phyloP scores from a whole-genome alignment of 2,888 invertebrate species.

The Brassicogethes aeneus region DNA sequence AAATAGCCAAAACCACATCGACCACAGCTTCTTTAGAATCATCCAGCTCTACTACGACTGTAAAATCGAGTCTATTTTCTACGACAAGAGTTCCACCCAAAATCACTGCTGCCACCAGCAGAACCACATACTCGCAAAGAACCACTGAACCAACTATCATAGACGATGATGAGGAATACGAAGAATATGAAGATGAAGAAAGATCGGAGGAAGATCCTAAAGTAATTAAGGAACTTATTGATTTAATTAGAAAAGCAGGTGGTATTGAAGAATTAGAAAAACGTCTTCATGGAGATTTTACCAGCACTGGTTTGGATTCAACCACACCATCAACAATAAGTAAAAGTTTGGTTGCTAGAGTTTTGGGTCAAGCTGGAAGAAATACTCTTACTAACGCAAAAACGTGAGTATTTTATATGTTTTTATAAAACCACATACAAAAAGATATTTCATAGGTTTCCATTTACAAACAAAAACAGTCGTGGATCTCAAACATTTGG shows the following conservation, averaged over 20 bases:
- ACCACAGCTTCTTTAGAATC: constrained; percentile 42
- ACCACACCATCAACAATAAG: constrained; percentile 61
- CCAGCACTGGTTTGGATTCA: constrained; percentile 38
- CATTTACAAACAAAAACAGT: constrained; percentile 45
- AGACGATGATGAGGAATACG: constrained; percentile 17
- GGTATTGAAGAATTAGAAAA: constrained; percentile 81
- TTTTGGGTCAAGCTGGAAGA: constrained; percentile 44
- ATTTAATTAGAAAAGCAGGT: constrained; percentile 79
- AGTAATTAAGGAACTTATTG: constrained; percentile 75
- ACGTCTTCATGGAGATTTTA: constrained; percentile 43
- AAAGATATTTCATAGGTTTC: background rate
- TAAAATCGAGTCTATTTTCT: constrained; percentile 25
- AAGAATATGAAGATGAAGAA: constrained; percentile 46
- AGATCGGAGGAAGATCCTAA: constrained; percentile 56
- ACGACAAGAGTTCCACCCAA: constrained; percentile 32
- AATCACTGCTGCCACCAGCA: constrained; percentile 38
- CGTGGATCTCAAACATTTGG: constrained; percentile 51
- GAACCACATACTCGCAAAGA: constrained; percentile 30
- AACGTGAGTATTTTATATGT: constrained; percentile 29
- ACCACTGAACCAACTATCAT: constrained; percentile 32
- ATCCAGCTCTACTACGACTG: constrained; percentile 37
- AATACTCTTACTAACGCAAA: constrained; percentile 27
- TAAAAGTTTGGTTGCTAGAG: constrained; percentile 68
- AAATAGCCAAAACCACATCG: constrained; percentile 44
- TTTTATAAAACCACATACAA: constrained; percentile 1